Percentiles rank a stretch among this genome's conserved stretches.
These are phyloP conservation scores for Caenorhabditis virilis DNA, from an alignment of 2,888 invertebrate genomes.

Conservation along the genomic window DNA sequence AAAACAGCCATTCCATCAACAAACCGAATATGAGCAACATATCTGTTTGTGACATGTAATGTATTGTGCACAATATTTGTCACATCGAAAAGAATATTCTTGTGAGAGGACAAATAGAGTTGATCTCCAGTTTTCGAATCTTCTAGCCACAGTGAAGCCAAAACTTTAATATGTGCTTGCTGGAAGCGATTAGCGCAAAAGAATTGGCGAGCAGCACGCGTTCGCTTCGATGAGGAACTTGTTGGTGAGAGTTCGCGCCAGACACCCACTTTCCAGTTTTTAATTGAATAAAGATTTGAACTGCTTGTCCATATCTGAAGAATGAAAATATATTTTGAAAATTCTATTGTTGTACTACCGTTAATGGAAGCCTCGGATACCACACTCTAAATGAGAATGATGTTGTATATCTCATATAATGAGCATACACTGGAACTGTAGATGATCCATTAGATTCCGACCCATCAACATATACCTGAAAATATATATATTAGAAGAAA, in stretches of 20 bases:
- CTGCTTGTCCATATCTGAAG: constrained; percentile 43
- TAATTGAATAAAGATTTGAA: constrained; percentile 31
- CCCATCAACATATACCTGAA: constrained; percentile 59
- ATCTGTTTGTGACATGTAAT: constrained; percentile 25
- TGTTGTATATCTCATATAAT: constrained; percentile 50
- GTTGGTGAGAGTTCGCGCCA: constrained; percentile 53
- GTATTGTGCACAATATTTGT: constrained; percentile 46
- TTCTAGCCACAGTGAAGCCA: constrained; percentile 60
- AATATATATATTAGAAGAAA: no score
- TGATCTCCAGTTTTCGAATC: constrained; percentile 59
- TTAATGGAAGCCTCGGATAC: constrained; percentile 63
- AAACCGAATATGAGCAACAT: constrained; percentile 31
- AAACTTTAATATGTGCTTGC: constrained; percentile 55
- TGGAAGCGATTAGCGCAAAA: constrained; percentile 57
- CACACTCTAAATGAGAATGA: constrained; percentile 60
- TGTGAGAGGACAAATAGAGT: constrained; percentile 52
- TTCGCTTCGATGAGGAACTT: constrained; percentile 5
- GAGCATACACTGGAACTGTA: constrained; percentile 54
- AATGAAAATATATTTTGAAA: not conserved
- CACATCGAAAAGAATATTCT: constrained; percentile 60
- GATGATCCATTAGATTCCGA: constrained; percentile 59
- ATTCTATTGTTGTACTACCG: constrained; percentile 7
- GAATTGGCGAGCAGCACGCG: constrained; percentile 57
- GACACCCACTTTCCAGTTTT: constrained; percentile 57
- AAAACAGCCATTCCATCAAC: constrained; percentile 46